Base-by-base conservation (phyloP, 2,888 invertebrate genomes). In the Platycnemis pennipes region DNA sequence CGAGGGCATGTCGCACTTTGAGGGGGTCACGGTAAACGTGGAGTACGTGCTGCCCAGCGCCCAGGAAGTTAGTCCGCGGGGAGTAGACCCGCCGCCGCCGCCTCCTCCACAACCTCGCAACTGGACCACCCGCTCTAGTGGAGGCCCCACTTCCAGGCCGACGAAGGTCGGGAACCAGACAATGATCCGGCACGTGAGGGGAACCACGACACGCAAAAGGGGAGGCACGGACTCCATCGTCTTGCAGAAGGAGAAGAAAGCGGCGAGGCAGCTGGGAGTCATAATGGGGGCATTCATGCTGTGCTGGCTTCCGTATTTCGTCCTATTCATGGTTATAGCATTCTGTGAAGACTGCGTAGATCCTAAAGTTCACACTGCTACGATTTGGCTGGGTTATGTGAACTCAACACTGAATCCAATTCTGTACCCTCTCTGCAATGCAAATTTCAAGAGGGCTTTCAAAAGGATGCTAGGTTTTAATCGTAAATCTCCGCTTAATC, bases 241-340 rank as follows among this genome's bases (percentile, higher is more conserved):
- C 0, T 94, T 95, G 19, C 95, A 95, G 56, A 95, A 95, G 88
- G 96, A 97, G 94, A 96, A 96, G 94, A 97, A 97, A 95, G 97
- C 97, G 8, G 97, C 97, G 3, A 96, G 97, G 85, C 97, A 97
- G 94, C 96, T 97, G 11, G 97, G 97, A 0, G 97, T 97, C 26
- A 97, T 97, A 94, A 97, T 97, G 96, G 97, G 97, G 42, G 97
- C 97, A 4, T 97, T 97, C 95, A 96, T 97, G 2, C 95, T 97
- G 94, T 97, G 97, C 95, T 97, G 97, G 96, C 96, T 97, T 46
- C 97, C 97, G n/a, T 97, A 97, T 95, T 97, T 97, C 95, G 96
- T 97, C 69, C 96, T 97, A 11, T 97, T 97, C 95, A 96, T 97
- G 94, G 97, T 97, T 42, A 97, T 97, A 95, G 96, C 97, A 87